These are phyloP conservation scores for Marasmarcha lunaedactyla DNA, from an alignment of 2,888 invertebrate genomes.

Conservation along the genomic window DNA sequence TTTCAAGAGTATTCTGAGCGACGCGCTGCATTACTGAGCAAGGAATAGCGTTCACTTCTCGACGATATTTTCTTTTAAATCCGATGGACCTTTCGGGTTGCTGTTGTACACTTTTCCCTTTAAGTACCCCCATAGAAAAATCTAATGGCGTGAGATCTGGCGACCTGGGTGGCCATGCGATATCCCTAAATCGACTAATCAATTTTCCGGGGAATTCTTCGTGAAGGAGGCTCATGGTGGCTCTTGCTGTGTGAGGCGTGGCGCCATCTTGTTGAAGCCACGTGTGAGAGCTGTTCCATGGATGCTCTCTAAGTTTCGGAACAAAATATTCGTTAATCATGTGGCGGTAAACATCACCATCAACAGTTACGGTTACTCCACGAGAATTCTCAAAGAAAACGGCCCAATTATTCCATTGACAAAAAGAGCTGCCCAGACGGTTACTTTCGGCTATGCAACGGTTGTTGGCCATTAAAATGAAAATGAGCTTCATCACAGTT, in stretches of 20 bases:
- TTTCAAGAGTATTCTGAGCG: conserved; percentile 2
- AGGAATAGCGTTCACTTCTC: background rate
- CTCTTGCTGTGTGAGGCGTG: conserved; percentile 11
- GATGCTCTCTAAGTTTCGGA: conserved; percentile 15
- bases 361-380: conserved; percentile 12
- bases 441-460: no score
- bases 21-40: no score
- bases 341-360: conserved; percentile 13
- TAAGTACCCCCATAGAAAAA: conserved; percentile 14
- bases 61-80: background rate
- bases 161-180: no score
- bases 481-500: conserved; percentile 1
- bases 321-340: conserved; percentile 17
- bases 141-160: no score
- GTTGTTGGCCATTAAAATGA: background rate
- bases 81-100: background rate
- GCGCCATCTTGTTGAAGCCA: conserved; percentile 17
- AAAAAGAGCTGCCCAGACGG: conserved; percentile 19
- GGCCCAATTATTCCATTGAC: conserved; percentile 9
- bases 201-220: no score
- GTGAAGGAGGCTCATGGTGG: conserved; percentile 11
- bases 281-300: conserved; percentile 13
- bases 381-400: background rate
- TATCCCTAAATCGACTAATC: no score
- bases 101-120: conserved; percentile 1